These are phyloP conservation scores for Trichonephila clavata DNA, from an alignment of 1,140 invertebrate genomes.

Conservation along the genomic window DNA sequence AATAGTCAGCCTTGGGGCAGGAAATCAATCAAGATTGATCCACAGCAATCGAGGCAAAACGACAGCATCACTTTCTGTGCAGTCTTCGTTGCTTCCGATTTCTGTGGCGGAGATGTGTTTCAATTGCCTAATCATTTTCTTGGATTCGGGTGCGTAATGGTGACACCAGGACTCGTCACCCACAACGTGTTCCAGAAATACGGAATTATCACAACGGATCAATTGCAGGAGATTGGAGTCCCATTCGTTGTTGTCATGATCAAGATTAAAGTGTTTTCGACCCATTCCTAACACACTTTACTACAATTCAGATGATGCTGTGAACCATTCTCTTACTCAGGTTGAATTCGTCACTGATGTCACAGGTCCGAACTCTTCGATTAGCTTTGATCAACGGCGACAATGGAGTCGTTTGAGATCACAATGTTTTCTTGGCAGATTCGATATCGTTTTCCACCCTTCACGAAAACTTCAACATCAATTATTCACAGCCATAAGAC, in stretches of 20 bases:
- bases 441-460: too few species aligned
- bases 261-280: too few species aligned
- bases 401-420: too few species aligned
- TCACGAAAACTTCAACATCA: too few species aligned
- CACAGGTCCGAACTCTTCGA: not conserved
- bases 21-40: not conserved
- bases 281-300: not conserved
- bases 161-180: not conserved
- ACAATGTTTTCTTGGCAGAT: too few species aligned
- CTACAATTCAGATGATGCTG: not conserved
- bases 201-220: not conserved
- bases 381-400: too few species aligned
- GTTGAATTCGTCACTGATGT: not conserved
- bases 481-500: too few species aligned
- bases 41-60: not conserved
- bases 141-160: not conserved
- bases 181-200: not conserved
- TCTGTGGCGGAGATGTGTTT: too few species aligned
- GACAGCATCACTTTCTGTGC: not conserved
- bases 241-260: too few species aligned
- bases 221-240: too few species aligned
- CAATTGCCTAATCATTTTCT: not conserved
- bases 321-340: not conserved
- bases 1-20: too few species aligned
- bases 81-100: not conserved